Base-by-base conservation (phyloP, 2,888 invertebrate species). In the Drosophila anceps region DNA sequence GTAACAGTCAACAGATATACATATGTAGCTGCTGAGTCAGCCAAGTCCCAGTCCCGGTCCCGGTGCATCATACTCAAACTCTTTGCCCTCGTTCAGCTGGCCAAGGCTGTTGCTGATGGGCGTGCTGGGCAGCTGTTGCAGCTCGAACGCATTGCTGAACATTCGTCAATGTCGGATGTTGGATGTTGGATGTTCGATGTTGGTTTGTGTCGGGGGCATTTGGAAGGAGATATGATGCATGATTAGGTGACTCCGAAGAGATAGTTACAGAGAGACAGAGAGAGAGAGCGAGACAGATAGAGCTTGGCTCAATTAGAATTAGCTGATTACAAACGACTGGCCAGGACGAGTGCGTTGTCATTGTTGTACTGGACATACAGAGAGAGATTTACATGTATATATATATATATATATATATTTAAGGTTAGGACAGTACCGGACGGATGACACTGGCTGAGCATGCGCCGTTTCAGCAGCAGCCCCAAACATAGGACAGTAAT, bases 61-160 rank as follows among this genome's bases (percentile, higher is more conserved):
- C 15, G 20, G 27, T n/a, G 27, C 46, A 15, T 62, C 74, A 46
- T 20, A 37, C 24, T 69, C 80, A 48, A 53, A 55, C 57, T 77
- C 78, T 39, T 46, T 67, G 67, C 50, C 63, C 79, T 84, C 90
- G 37, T 65, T 69, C 46, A 88, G 73, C 68, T 90, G 86, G 43
- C 73, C 82, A 53, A 88, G 67, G 33, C 71, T 73, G 61, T 54
- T 66, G 57, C 51, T 50, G 46, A 44, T 66, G 58, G 57, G 58
- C 51, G 73, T 58, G 51, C 57, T 46, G 24, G 73, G 58, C 48
- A 48, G 33, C 27, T 54, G 72, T 55, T 64, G 72, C 50, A 60
- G 33, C 66, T 84, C 84, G 58, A 88, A 86, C 43, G 90, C 89
- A 62, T 66, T 84, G 72, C 84, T 84, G 67, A 39, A 58, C 50